Base-by-base conservation (phyloP, 1,140 invertebrate genomes). In the Tetraneura akinire region DNA sequence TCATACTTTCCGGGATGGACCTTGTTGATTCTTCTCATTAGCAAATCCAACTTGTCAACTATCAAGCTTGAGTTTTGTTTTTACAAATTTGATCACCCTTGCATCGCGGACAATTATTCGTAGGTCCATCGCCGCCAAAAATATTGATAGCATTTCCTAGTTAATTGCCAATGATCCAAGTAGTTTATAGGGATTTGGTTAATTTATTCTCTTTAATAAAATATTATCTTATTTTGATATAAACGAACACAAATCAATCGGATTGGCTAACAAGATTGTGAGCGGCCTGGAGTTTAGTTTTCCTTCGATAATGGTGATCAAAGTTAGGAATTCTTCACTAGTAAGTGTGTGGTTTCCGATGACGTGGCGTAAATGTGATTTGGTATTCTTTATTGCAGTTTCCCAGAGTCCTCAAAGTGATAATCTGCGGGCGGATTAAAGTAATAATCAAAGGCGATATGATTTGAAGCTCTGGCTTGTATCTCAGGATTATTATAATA, bases 321-420 rank as follows among this genome's bases (percentile, higher is more conserved):
- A 23, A 4, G 84, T 84, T 11, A 21, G 47, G 3, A 86, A 80
- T 81, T 85, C 84, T 80, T 85, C 84, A 81, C 82, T 83, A 1
- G 82, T 83, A 74, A 85, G 70, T 21, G 81, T 66, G 51, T 66
- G 81, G 37, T 51, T 45, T 60, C 83, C 84, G 64, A 85, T 18
- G 37, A 83, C 83, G 29, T 82, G 80, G 5, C 80, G 74, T 45
- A 87, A 80, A 81, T 85, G 84, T 80, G 82, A 82, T 78, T 86
- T 85, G 1, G 83, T 81, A 13, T 82, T 83, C 64, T 85, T 83
- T 8, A 86, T 82, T 21, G 82, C 80, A 70, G 82, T 80, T 82
- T 87, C 86, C 84, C 85, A 86, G 6, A 84, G 47, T 16, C 86
- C 86, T 37, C 85, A 32, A 84, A 82, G 66, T 86, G 83, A 10